These are phyloP conservation scores for Agrotis ipsilon DNA, from an alignment of 2,888 invertebrate genomes.

Conservation along the genomic window DNA sequence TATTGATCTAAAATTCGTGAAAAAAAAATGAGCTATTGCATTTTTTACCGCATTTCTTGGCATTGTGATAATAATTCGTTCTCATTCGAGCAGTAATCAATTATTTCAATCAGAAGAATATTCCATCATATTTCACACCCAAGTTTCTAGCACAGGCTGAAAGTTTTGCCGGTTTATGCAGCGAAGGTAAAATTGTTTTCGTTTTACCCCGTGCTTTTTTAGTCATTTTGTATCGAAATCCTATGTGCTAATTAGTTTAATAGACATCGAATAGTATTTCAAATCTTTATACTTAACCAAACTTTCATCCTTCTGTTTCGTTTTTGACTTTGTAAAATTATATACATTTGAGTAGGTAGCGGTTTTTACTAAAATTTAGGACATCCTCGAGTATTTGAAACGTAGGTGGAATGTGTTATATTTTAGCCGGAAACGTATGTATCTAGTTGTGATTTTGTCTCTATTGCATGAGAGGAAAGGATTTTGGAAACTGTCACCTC, in stretches of 20 bases:
- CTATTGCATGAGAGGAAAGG: too few relatives aligned
- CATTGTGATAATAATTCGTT: conserved; percentile 6
- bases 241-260: not conserved
- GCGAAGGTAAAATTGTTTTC: conserved; percentile 27
- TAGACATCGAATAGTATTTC: not conserved
- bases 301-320: conserved; percentile 1
- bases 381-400: too few relatives aligned
- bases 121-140: not conserved
- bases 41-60: conserved; percentile 1
- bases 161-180: conserved; percentile 13
- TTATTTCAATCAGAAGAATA: not conserved
- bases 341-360: too few relatives aligned
- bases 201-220: too few relatives aligned
- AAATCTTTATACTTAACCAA: too few relatives aligned
- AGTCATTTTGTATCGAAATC: not conserved
- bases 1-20: conserved; percentile 28
- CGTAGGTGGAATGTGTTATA: too few relatives aligned
- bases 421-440: too few relatives aligned
- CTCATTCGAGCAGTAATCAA: not conserved
- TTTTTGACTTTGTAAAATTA: too few relatives aligned
- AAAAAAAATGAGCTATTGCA: not conserved
- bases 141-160: not conserved
- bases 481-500: too few relatives aligned
- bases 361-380: too few relatives aligned
- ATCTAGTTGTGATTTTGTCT: too few relatives aligned